Base-by-base conservation (phyloP, 1,140 invertebrate genomes). In the Zelostemma sp. region DNA sequence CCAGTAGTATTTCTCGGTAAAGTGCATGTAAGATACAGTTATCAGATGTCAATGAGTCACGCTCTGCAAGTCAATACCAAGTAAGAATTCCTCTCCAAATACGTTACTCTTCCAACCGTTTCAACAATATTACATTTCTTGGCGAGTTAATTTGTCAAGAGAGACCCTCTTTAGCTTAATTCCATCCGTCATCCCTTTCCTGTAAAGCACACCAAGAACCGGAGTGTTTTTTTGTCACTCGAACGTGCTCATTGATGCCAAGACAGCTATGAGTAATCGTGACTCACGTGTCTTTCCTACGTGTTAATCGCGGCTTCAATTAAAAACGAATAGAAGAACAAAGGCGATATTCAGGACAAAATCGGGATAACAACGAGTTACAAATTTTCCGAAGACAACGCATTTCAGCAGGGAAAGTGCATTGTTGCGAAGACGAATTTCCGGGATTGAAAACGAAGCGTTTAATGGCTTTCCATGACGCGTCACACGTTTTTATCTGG, bases 41-140 rank as follows among this genome's bases (percentile, higher is more conserved):
- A 41, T 61, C 61, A 35, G 60, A 35, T 68, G 72, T 68, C 72
- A 71, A 71, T 74, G 68, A 71, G 57, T 70, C 64, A 74, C 67
- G 48, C 33, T 50, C 61, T 58, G 41, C 61, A 62, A 58, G 19
- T 51, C 45, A 40, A 38, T n/a, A n/a, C n/a, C n/a, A n/a, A n/a
- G n/a, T 0, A 25, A 25, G 21, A 25, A 25, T 25, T 25, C 8
- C 21, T 25, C 21, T 25, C n/a, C 21, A 25, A 25, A 25, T 25
- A 25, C 8, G 3, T 25, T 25, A 8, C 21, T 4, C 21, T 4
- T 4, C 21, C 21, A 25, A 4, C 21, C 8, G 21, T 25, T 25
- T 8, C 3, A 25, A 25, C 21, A n/a, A n/a, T n/a, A n/a, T n/a
- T n/a, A n/a, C n/a, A n/a, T n/a, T n/a, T 25, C 21, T 25, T 25